Evolutionary conservation across 2,888 invertebrate genomes (phyloP).

Genomic region (Microctonus brassicae): DNA sequence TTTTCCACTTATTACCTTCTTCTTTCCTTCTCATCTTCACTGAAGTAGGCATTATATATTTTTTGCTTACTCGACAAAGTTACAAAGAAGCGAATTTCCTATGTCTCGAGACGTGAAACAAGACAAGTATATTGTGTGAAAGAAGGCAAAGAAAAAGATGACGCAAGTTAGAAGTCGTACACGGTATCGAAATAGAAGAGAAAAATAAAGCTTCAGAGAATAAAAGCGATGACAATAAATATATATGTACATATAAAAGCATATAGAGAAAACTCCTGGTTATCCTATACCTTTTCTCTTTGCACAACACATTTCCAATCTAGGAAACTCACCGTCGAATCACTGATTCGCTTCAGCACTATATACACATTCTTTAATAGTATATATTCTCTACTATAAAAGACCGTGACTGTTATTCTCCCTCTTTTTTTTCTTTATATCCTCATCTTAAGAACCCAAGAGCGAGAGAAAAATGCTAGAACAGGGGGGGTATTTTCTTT

Average conservation of each 20-base stretch:
- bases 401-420: background rate
- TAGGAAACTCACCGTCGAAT: background rate
- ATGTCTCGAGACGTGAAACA: background rate
- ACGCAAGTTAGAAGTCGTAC: background rate
- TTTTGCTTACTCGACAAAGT: conserved; percentile 48
- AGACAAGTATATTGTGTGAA: background rate
- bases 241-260: background rate
- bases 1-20: background rate
- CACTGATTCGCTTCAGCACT: conserved; percentile 1
- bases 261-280: background rate
- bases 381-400: conserved; percentile 3
- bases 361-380: background rate
- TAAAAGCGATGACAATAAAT: background rate
- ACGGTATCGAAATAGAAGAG: background rate
- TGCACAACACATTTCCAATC: background rate
- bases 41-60: conserved; percentile 43
- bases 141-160: conserved; percentile 17
- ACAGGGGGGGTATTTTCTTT: background rate
- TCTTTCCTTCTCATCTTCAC: background rate
- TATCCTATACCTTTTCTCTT: background rate
- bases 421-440: background rate
- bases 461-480: background rate
- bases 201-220: background rate
- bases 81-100: conserved; percentile 25
- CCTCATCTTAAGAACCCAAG: background rate